Conservation (phyloP, 2,888 invertebrate species). For the Cabera pusaria region DNA sequence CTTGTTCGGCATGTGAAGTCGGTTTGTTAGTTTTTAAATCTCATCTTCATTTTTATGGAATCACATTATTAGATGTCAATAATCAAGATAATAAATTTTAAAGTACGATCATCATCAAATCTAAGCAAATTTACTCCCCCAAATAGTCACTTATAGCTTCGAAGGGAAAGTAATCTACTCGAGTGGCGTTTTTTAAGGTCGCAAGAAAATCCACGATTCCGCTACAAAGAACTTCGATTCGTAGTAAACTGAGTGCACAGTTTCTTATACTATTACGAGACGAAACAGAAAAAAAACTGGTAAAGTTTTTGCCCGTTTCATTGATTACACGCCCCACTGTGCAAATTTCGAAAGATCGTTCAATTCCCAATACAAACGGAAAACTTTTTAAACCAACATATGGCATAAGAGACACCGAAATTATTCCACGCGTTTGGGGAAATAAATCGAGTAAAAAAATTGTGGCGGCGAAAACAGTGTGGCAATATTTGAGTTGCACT, state of each 20-base stretch:
- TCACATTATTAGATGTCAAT: too few species aligned
- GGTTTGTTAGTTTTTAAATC: too few species aligned
- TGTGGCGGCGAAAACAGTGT: constrained; percentile 40
- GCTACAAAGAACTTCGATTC: constrained; percentile 53
- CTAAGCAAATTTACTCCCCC: constrained; percentile 48
- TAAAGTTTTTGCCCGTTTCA: constrained; percentile 41
- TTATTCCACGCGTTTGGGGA: constrained; percentile 27
- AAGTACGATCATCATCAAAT: too few species aligned
- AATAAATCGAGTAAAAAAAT: constrained; percentile 37
- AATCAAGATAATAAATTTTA: too few species aligned
- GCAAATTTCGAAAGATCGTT: constrained; percentile 26
- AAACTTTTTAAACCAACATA: constrained; percentile 3
- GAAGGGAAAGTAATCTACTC: constrained; percentile 58
- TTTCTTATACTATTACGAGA: constrained; percentile 38
- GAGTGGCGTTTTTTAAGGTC: constrained; percentile 47
- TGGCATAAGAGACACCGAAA: constrained; percentile 15
- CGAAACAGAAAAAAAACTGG: constrained; percentile 28
- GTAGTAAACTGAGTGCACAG: constrained; percentile 39
- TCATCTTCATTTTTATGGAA: too few species aligned
- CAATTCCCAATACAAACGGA: constrained; percentile 14
- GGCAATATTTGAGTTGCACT: constrained; percentile 66
- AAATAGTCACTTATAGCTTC: constrained; percentile 49
- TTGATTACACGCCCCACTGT: constrained; percentile 32
- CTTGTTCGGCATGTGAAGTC: too few species aligned
- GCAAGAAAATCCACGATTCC: constrained; percentile 48